Conservation (phyloP, 1,140 invertebrate genomes). For the Drosophila repleta region DNA sequence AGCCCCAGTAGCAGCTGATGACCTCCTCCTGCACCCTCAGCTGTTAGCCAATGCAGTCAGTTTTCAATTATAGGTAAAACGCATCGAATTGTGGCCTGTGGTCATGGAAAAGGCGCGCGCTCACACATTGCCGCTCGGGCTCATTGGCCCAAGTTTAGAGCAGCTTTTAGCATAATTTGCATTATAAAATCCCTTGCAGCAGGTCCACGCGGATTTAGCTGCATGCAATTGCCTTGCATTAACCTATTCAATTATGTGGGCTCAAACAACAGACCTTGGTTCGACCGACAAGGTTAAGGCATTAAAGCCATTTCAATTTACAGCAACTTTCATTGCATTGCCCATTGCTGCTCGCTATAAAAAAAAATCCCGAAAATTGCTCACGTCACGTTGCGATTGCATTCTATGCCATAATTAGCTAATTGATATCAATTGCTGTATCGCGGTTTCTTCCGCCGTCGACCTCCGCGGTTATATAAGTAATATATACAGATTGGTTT, state of each 20-base stretch:
- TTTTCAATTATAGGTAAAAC: conserved; percentile 56
- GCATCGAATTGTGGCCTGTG: conserved; percentile 29
- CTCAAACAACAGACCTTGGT: neutral
- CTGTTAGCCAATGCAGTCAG: neutral
- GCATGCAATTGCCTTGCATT: conserved; percentile 5
- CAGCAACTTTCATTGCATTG: conserved; percentile 4
- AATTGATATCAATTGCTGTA: conserved; percentile 72
- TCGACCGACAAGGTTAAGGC: neutral
- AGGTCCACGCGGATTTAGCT: no score
- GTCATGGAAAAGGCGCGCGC: conserved; percentile 21
- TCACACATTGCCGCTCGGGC: conserved; percentile 39
- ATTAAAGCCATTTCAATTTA: conserved; percentile 27
- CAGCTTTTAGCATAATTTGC: conserved; percentile 50
- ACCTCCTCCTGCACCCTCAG: neutral
- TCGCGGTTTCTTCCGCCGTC: conserved; percentile 53
- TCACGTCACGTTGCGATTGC: conserved; percentile 39
- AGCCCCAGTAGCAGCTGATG: conserved; percentile 9
- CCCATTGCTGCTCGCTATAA: neutral
- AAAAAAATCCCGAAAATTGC: conserved; percentile 1
- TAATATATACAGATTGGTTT: conserved; percentile 29
- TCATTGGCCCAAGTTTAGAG: conserved; percentile 49
- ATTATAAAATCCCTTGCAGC: conserved; percentile 43
- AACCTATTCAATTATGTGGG: conserved; percentile 22
- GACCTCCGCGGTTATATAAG: conserved; percentile 38
- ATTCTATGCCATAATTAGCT: conserved; percentile 66